Evolutionary conservation across 2,113 vertebrate genomes (phyloP).

Genomic region (Podocnemis expansa): DNA sequence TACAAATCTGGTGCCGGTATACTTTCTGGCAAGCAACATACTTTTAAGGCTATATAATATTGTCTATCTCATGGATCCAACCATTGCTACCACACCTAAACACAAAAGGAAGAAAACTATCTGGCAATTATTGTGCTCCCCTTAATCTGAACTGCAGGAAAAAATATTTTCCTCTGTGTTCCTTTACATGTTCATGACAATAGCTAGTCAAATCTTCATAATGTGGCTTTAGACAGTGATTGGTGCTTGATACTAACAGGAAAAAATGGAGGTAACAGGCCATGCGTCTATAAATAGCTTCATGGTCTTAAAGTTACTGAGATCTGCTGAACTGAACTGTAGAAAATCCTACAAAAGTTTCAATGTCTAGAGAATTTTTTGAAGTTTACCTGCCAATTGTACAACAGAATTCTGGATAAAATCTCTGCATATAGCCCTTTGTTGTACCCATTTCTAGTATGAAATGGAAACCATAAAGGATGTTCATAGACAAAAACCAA

Average conservation of each 20-base stretch:
- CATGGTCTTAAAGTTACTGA: not conserved
- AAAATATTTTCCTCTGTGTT: not conserved
- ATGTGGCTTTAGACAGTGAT: not conserved
- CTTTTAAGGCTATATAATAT: rapidly evolving
- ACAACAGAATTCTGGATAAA: not conserved
- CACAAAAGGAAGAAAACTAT: not conserved
- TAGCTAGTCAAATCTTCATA: not conserved
- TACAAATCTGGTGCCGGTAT: not conserved
- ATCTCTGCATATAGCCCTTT: not conserved
- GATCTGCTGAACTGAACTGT: not conserved
- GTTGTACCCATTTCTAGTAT: not conserved
- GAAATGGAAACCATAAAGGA: constrained; percentile 35
- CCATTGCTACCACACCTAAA: not conserved
- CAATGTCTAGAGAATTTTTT: not conserved
- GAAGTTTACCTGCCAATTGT: not conserved
- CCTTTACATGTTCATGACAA: not conserved
- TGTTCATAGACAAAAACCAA: not conserved
- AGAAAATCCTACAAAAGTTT: not conserved
- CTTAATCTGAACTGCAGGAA: not conserved
- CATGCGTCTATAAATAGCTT: not conserved
- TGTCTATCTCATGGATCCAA: not conserved
- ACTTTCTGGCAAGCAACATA: not conserved
- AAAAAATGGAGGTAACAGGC: not conserved
- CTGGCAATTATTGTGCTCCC: not conserved
- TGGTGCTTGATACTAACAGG: not conserved